These are phyloP conservation scores for Diabrotica virgifera DNA, from an alignment of 1,140 invertebrate genomes.

Conservation along the genomic window DNA sequence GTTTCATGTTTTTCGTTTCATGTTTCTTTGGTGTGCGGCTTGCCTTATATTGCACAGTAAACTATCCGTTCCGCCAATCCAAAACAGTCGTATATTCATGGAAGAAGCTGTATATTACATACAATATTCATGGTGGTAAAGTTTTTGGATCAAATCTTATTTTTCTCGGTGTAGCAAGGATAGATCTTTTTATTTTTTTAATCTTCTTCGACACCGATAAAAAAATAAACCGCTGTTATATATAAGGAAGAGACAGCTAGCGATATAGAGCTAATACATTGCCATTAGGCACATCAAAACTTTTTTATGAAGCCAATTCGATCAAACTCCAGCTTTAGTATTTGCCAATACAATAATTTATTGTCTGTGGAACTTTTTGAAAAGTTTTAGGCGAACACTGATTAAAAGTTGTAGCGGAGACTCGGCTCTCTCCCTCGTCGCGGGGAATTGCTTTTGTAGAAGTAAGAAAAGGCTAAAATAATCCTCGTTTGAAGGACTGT, in stretches of 20 bases:
- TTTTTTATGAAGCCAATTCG: conserved; percentile 14
- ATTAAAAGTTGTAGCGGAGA: conserved; percentile 18
- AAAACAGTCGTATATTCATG: too few relatives aligned
- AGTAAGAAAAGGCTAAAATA: conserved; percentile 5
- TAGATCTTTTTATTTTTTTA: neutral
- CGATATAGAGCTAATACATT: conserved; percentile 3
- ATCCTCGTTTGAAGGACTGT: conserved; percentile 6
- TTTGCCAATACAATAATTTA: conserved; percentile 14
- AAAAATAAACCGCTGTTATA: neutral
- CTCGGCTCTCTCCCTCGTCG: neutral
- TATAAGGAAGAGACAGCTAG: neutral
- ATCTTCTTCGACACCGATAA: neutral
- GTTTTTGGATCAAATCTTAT: too few relatives aligned
- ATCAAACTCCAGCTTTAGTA: conserved; percentile 15
- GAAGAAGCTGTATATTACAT: too few relatives aligned
- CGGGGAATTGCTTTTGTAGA: neutral
- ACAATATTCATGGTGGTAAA: too few relatives aligned
- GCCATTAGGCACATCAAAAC: conserved; percentile 10
- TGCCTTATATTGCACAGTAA: too few relatives aligned
- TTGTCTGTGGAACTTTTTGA: conserved; percentile 14
- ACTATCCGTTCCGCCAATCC: too few relatives aligned
- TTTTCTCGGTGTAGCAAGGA: neutral
- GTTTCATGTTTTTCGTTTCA: too few relatives aligned
- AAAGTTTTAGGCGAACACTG: conserved; percentile 16
- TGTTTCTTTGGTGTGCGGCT: too few relatives aligned